These are phyloP conservation scores for Cydia splendana DNA, from an alignment of 1,140 invertebrate genomes.

Conservation along the genomic window DNA sequence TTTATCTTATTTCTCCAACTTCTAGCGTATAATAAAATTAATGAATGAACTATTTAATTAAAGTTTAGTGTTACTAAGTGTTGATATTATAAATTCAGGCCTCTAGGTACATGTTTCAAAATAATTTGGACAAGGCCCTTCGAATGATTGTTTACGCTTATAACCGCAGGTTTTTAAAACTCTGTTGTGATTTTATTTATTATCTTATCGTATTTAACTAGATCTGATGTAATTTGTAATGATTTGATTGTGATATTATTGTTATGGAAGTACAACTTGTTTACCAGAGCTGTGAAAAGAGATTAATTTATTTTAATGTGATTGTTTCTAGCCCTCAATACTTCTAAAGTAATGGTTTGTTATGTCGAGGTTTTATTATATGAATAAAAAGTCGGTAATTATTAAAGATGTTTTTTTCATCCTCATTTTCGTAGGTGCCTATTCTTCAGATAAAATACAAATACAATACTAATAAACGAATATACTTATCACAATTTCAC, in stretches of 20 bases:
- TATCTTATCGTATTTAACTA: not conserved
- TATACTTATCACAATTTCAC: too few relatives aligned
- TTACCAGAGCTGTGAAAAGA: constrained; percentile 39
- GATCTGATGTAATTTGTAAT: constrained; percentile 21
- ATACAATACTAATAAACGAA: too few relatives aligned
- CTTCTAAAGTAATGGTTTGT: constrained; percentile 36
- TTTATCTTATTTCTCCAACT: not conserved
- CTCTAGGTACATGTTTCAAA: not conserved
- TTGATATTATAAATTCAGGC: constrained; percentile 13
- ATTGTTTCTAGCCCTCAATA: constrained; percentile 39
- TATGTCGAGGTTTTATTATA: constrained; percentile 39
- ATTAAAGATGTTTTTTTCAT: not conserved
- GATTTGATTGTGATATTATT: constrained; percentile 45
- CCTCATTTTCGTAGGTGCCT: not conserved
- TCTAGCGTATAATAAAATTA: not conserved
- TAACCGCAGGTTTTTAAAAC: constrained; percentile 14
- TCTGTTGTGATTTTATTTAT: constrained; percentile 13
- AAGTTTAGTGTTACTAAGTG: not conserved
- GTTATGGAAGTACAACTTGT: constrained; percentile 42
- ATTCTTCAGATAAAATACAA: too few relatives aligned
- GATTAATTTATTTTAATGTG: constrained; percentile 37
- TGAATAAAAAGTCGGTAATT: constrained; percentile 42
- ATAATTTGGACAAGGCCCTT: not conserved
- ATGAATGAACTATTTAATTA: not conserved
- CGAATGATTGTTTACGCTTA: constrained; percentile 19